These are phyloP conservation scores for Beroe forskalii DNA, from an alignment of 37 sponge, comb jelly and placozoan species.

Conservation along the genomic window DNA sequence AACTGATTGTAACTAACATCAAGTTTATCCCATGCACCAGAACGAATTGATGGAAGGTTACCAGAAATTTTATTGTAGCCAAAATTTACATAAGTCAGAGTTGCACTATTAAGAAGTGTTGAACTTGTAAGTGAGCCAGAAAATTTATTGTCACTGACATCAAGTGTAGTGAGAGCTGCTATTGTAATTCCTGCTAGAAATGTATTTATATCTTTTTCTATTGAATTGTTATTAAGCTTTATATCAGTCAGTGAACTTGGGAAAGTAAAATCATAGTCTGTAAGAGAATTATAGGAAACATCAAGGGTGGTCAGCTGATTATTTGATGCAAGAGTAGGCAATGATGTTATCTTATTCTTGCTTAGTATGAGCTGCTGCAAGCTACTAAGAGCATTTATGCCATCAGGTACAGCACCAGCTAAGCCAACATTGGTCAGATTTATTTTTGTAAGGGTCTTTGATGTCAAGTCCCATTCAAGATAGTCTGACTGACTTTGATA, in stretches of 20 bases:
- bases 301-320: not conserved
- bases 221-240: conserved; percentile 10
- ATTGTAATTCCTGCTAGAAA: not conserved
- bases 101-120: not conserved
- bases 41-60: not conserved
- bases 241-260: not conserved
- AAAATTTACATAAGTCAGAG: not conserved
- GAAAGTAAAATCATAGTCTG: not conserved
- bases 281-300: not conserved
- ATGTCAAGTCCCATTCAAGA: not conserved
- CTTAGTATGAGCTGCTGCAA: not conserved
- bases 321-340: not conserved
- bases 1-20: conserved; percentile 42
- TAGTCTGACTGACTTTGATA: not conserved
- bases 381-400: not conserved
- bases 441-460: not conserved
- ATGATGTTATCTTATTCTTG: not conserved
- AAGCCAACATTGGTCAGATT: not conserved
- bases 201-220: not conserved
- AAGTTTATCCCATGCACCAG: not conserved
- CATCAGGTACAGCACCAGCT: conserved; percentile 9
- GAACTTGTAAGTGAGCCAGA: not conserved
- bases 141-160: conserved; percentile 9
- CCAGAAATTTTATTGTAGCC: not conserved
- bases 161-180: not conserved